phyloP scores from a whole-genome alignment of 2,797 vertebrate species.

The Morus bassanus region DNA sequence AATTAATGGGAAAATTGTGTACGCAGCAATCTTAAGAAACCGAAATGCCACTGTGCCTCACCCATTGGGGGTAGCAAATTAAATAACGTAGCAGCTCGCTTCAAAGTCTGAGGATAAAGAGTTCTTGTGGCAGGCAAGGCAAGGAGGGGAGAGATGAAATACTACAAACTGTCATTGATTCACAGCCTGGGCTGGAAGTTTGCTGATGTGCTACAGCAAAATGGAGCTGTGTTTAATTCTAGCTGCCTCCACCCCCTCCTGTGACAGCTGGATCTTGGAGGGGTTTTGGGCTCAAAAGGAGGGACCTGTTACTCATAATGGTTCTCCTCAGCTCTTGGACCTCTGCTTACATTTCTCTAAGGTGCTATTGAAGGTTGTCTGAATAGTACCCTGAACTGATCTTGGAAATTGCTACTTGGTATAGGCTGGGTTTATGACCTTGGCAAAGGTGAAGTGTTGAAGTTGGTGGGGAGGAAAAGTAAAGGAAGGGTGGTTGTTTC shows the following conservation, averaged over 20 bases:
- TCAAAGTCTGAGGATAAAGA: background rate
- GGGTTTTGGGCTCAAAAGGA: background rate
- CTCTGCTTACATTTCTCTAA: background rate
- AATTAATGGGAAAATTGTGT: background rate
- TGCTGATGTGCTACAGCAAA: background rate
- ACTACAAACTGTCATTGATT: background rate
- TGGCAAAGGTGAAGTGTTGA: background rate
- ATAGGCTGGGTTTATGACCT: background rate
- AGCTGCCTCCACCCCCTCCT: background rate
- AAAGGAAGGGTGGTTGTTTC: background rate
- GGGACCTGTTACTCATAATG: rapidly evolving
- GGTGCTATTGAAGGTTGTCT: background rate
- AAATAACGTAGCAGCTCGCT: background rate
- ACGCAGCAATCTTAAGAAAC: background rate
- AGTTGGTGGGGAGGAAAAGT: background rate
- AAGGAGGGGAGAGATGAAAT: background rate
- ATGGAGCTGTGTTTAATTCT: background rate
- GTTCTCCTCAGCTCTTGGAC: background rate
- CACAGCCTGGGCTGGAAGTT: background rate
- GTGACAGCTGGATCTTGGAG: background rate
- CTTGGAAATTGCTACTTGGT: background rate
- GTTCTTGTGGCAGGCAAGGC: background rate
- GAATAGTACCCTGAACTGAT: background rate
- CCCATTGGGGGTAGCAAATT: background rate
- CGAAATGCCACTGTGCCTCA: background rate